These are phyloP conservation scores for Oxyruncus cristatus DNA, from an alignment of 2,113 vertebrate species.

Conservation along the genomic window DNA sequence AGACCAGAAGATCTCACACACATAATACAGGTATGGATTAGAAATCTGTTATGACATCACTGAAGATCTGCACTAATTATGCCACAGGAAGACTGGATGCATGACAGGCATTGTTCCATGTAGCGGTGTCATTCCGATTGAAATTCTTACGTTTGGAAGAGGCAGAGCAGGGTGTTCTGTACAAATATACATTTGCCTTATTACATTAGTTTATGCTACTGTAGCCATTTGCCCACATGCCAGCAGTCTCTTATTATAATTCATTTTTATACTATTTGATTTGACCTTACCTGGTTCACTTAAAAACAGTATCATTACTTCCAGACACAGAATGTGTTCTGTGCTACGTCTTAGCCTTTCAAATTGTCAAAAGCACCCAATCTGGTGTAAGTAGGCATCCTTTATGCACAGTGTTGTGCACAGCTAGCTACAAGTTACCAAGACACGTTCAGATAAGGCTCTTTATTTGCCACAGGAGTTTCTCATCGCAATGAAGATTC, in stretches of 20 bases:
- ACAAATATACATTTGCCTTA: slow-evolving; percentile 13
- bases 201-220: neutral
- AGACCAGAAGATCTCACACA: neutral
- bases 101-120: neutral
- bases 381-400: neutral
- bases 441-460: neutral
- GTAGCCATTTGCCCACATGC: neutral
- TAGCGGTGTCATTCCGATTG: neutral
- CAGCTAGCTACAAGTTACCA: neutral
- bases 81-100: neutral
- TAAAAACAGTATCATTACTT: neutral
- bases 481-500: neutral
- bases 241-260: neutral
- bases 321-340: neutral
- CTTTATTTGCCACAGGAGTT: neutral
- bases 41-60: neutral
- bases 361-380: neutral
- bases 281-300: neutral
- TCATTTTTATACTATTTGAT: neutral
- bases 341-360: neutral
- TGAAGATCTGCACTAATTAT: neutral
- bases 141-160: neutral
- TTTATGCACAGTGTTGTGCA: rapidly evolving
- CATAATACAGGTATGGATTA: neutral
- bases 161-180: neutral